A percentile compares a stretch with the other conserved stretches of the same genome.
Evolutionary conservation across 2,797 vertebrate genomes (phyloP).

Genomic region (Xiphorhynchus erythropygius): DNA sequence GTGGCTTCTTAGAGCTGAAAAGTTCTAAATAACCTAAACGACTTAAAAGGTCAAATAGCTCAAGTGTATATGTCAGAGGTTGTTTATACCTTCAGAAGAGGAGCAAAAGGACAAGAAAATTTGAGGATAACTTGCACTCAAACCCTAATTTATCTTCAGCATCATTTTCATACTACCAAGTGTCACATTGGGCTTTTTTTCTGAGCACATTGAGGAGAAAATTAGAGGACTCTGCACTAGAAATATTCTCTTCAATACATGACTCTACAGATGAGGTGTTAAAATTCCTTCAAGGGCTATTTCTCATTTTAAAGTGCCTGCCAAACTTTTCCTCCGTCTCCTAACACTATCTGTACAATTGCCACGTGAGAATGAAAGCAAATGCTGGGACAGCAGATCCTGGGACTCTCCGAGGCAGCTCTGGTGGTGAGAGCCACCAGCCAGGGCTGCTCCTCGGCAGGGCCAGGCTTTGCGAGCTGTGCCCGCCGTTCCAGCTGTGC

Average conservation of each 20-base stretch:
- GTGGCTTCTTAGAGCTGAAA: neutral
- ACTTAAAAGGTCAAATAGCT: neutral
- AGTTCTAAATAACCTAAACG: neutral
- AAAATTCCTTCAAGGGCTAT: neutral
- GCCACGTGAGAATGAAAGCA: rapidly evolving
- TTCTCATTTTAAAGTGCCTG: neutral
- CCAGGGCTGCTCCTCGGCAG: neutral
- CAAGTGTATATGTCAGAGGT: neutral
- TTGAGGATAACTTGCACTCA: neutral
- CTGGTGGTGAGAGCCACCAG: neutral
- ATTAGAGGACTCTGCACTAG: neutral
- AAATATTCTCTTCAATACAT: neutral
- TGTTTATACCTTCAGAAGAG: neutral
- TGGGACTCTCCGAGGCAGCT: neutral
- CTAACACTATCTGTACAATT: rapidly evolving
- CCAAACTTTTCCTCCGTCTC: rapidly evolving
- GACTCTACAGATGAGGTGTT: neutral
- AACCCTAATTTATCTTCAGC: neutral
- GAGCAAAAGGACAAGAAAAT: neutral
- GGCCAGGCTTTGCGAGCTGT: neutral
- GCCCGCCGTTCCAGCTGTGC: neutral
- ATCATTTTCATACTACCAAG: rapidly evolving
- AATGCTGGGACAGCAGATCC: neutral
- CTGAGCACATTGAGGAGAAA: neutral
- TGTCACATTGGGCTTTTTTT: rapidly evolving